Base-by-base conservation (phyloP, 2,888 invertebrate species). In the Syrista parreyssii region DNA sequence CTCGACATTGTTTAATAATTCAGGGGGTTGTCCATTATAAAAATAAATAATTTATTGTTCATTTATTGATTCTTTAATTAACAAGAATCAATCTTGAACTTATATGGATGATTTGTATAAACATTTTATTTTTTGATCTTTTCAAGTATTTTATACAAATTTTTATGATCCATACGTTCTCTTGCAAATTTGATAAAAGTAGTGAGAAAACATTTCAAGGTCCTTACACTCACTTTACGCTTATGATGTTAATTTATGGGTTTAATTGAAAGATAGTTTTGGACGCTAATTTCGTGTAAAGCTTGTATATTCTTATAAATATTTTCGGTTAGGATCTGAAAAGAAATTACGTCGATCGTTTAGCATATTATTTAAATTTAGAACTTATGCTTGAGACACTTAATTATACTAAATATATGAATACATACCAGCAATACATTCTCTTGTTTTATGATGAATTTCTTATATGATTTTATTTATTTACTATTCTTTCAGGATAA, bases 401-500 rank as follows among this genome's bases (percentile, higher is more conserved):
- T 9, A 55, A 55, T 23, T 55, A 0, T 9, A 55, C 23, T 55
- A 55, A 55, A 55, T 55, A 15, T 23, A 15, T 55, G 55, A 55
- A 55, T 23, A 23, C 23, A 55, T 55, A 23, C 23, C 9, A 23
- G 55, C 9, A 55, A 55, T 55, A 55, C 55, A 55, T 55, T 55
- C 55, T 23, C 2, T 55, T 55, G 23, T 55, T 55, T 55, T 55
- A 55, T 55, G 23, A 55, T 23, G 55, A 55, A 23, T 40, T 32
- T 31, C 30, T 75, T 33, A 34, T 78, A 78, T 76, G 35, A 33
- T 72, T 79, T 74, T 73, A 68, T 15, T 30, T 33, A 73, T 68
- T 55, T 78, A 32, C 35, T 35, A 68, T 34, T 71, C 36, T 76
- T 68, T 9, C 81, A 82, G 82, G 69, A 74, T 69, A n/a, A 83